These are phyloP conservation scores for Tonatia bakeri DNA, from an alignment of 2,113 vertebrate genomes.

Conservation along the genomic window DNA sequence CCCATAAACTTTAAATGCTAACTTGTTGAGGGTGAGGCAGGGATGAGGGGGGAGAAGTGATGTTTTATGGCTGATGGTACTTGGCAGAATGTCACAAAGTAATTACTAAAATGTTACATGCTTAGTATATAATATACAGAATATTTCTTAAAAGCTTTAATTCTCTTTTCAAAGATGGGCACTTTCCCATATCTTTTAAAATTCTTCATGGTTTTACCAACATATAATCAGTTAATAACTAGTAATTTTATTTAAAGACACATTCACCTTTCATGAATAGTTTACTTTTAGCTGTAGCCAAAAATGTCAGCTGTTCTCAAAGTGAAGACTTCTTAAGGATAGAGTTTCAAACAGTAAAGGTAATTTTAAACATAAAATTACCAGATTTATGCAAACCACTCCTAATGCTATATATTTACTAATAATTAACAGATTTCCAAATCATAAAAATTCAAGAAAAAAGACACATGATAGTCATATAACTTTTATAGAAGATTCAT, in stretches of 20 bases:
- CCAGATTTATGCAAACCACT: background rate
- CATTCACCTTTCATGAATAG: background rate
- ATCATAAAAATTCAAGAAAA: background rate
- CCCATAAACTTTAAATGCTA: background rate
- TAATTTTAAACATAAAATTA: background rate
- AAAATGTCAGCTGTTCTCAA: background rate
- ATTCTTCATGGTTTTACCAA: slow-evolving; percentile 2
- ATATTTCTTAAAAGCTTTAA: slow-evolving; percentile 6
- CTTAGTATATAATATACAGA: background rate
- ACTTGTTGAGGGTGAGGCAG: background rate
- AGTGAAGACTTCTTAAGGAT: background rate
- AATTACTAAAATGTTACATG: background rate
- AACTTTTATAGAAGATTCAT: background rate
- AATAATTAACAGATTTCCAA: background rate
- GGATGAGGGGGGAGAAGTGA: background rate
- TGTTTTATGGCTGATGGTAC: background rate
- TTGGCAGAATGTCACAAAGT: background rate
- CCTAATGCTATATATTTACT: background rate
- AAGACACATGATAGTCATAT: background rate
- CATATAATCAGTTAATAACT: background rate
- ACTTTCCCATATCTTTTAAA: background rate
- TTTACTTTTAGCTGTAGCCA: background rate
- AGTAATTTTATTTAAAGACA: slow-evolving; percentile 31
- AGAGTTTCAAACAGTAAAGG: background rate
- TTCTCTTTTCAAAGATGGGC: background rate